Evolutionary conservation across 2,113 vertebrate species (phyloP), one percentile per base, ranked within the genome.

Genomic region (Nansenia antarctica): DNA sequence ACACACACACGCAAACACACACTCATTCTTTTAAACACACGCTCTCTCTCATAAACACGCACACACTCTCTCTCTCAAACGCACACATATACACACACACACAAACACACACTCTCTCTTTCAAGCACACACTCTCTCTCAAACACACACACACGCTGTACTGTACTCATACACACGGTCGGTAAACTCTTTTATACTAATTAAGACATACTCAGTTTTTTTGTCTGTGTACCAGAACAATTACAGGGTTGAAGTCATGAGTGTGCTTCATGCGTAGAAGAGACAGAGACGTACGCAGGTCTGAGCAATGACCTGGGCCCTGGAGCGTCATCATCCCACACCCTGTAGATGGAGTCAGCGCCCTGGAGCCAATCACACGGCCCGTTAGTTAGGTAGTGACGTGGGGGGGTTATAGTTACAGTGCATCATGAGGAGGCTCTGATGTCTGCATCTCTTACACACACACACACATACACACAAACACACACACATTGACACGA

Each of bases 161-260:
- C n/a, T 11, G 35, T 49, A 3, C 15, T n/a, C 45, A 49, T 20
- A 49, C 9, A 7, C 15, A 20, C 45, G n/a, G n/a, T n/a, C n/a
- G n/a, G n/a, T n/a, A n/a, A n/a, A n/a, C n/a, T n/a, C n/a, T n/a
- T n/a, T n/a, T n/a, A 47, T n/a, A 49, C 20, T 6, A 20, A 18
- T 20, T 49, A 1, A 7, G 20, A 14, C 18, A 49, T 22, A 9
- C n/a, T n/a, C 14, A 6, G n/a, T 7, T 22, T 49, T 20, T 42
- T 49, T 9, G n/a, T n/a, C n/a, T 6, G 72, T 74, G 65, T 53
- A 72, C 62, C 20, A 37, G 59, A 74, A 77, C 69, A 75, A 80
- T 79, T 72, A 73, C 70, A 62, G 49, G 59, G 73, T 75, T 73
- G n/a, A n/a, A 30, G 74, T 68, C 11, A 7, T 78, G 71, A 87